phyloP scores from a whole-genome alignment of 2,113 vertebrate species.

The Lota lota region DNA sequence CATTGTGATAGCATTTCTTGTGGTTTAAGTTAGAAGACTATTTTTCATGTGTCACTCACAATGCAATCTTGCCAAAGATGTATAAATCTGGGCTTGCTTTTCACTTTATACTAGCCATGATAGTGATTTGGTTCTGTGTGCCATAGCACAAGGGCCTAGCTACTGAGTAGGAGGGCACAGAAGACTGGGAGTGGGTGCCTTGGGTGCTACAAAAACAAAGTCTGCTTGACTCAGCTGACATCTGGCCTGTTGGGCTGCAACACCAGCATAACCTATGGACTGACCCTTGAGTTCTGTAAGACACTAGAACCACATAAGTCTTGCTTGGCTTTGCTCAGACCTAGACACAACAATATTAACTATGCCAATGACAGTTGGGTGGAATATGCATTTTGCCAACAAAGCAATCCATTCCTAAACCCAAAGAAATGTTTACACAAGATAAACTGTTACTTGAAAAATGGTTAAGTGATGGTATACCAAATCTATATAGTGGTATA shows the following conservation, averaged over 20 bases:
- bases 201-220: conserved; percentile 8
- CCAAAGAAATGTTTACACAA: too few species aligned
- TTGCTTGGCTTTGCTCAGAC: too few species aligned
- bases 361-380: too few species aligned
- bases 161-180: conserved; percentile 12
- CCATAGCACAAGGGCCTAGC: background rate
- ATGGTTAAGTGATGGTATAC: too few species aligned
- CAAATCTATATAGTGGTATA: too few species aligned
- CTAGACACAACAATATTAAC: too few species aligned
- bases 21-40: too few species aligned
- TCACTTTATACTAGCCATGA: background rate
- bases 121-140: background rate
- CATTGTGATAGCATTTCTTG: too few species aligned
- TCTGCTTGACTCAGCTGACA: conserved; percentile 3
- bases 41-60: background rate
- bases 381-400: too few species aligned
- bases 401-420: too few species aligned
- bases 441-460: too few species aligned
- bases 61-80: background rate
- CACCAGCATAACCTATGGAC: background rate
- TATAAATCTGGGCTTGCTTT: background rate
- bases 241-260: conserved; percentile 6
- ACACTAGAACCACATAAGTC: background rate
- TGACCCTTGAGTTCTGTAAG: background rate
- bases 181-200: conserved; percentile 26